Evolutionary conservation across 2,797 vertebrate genomes (phyloP).

Genomic region (Dryobates pubescens): DNA sequence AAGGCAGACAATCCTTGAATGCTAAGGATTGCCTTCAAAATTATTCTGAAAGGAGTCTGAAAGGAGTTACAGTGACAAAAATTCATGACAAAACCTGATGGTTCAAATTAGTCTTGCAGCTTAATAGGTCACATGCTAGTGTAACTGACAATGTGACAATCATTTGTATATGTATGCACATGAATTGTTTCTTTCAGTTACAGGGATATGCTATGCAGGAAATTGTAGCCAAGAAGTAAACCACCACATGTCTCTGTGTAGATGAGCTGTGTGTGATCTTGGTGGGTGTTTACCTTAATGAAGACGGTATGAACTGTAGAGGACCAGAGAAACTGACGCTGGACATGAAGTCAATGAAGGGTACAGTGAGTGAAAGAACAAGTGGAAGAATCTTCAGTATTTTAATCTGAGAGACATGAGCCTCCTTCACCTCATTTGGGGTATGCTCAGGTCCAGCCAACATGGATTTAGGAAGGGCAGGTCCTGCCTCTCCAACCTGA

Average conservation of each 20-base stretch:
- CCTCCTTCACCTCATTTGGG: accelerated
- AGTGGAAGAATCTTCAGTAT: not conserved
- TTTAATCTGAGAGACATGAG: not conserved
- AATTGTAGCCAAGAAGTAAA: not conserved
- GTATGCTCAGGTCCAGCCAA: no score
- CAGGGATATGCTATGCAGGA: not conserved
- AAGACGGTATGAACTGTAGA: not conserved
- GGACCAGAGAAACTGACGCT: not conserved
- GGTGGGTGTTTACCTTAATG: not conserved
- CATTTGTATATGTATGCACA: not conserved
- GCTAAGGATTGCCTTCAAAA: not conserved
- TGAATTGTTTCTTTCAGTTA: not conserved
- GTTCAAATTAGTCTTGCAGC: not conserved
- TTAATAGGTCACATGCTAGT: not conserved
- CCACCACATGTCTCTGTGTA: not conserved
- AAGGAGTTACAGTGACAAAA: not conserved
- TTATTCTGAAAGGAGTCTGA: not conserved
- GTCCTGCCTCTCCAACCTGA: no score
- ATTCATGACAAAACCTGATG: not conserved
- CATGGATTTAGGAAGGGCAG: no score
- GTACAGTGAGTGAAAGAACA: not conserved
- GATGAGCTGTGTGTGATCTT: not conserved
- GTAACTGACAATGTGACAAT: not conserved
- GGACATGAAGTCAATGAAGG: not conserved
- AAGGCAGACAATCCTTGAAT: not conserved